These are phyloP conservation scores for Ctenoplectra terminalis DNA, from an alignment of 1,140 invertebrate genomes.

Conservation along the genomic window DNA sequence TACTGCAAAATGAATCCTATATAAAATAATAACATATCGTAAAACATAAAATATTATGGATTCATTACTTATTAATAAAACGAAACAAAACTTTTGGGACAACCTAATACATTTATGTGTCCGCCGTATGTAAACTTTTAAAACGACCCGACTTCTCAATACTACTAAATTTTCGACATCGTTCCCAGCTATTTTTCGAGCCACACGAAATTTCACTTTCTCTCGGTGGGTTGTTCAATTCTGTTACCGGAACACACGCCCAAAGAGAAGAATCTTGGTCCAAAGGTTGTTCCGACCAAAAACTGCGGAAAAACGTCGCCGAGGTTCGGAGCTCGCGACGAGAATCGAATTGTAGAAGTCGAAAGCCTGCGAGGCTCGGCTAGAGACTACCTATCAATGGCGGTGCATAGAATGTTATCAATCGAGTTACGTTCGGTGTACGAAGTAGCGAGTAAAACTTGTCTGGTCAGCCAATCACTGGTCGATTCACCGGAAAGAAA, in stretches of 20 bases:
- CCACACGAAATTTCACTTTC: conserved; percentile 27
- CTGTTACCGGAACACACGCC: neutral
- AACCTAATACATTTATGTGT: too few relatives aligned
- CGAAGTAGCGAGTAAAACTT: conserved; percentile 55
- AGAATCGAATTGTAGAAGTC: conserved; percentile 66
- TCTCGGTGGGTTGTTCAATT: conserved; percentile 8
- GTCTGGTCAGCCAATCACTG: conserved; percentile 59
- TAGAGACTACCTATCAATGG: conserved; percentile 61
- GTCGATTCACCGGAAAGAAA: conserved; percentile 67
- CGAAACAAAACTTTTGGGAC: too few relatives aligned
- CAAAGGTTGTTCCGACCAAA: neutral
- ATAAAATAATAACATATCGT: too few relatives aligned
- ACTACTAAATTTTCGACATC: neutral
- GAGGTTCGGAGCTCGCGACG: conserved; percentile 7
- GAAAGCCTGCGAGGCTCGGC: conserved; percentile 38
- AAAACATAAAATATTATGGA: too few relatives aligned
- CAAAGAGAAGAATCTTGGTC: neutral
- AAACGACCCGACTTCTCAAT: neutral
- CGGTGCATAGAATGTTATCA: conserved; percentile 46
- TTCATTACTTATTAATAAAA: too few relatives aligned
- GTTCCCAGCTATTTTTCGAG: neutral
- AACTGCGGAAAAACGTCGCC: conserved; percentile 25
- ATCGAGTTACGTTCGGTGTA: conserved; percentile 52
- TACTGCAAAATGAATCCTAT: too few relatives aligned
- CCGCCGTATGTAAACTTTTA: too few relatives aligned